These are phyloP conservation scores for Drosophila orena DNA, from an alignment of 1,140 invertebrate genomes.

Conservation along the genomic window DNA sequence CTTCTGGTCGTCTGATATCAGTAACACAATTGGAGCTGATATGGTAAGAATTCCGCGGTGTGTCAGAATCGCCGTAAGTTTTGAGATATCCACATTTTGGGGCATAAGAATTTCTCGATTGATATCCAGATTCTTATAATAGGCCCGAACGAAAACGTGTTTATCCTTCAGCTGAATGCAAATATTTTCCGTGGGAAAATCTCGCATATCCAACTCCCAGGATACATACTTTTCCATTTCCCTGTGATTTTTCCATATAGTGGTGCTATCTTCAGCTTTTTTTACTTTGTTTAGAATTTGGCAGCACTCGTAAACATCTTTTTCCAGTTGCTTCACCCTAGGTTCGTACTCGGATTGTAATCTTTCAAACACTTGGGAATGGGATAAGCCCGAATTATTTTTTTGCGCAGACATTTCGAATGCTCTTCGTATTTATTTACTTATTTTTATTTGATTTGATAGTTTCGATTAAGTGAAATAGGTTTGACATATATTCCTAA, in stretches of 20 bases:
- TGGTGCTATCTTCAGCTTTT: neutral
- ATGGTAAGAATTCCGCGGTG: conserved; percentile 23
- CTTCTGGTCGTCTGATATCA: neutral
- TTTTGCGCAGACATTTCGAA: neutral
- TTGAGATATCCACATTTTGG: conserved; percentile 13
- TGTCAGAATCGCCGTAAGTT: conserved; percentile 8
- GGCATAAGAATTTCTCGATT: conserved; percentile 27
- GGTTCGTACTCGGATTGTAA: conserved; percentile 11
- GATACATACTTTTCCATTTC: neutral
- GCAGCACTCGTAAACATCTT: conserved; percentile 16
- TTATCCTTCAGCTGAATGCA: conserved; percentile 3
- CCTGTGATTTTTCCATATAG: neutral
- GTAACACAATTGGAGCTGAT: neutral
- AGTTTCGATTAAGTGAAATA: neutral
- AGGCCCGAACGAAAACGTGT: conserved; percentile 11
- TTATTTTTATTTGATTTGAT: neutral
- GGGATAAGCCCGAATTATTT: neutral
- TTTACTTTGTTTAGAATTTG: neutral
- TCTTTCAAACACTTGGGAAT: conserved; percentile 3
- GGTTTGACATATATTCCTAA: neutral
- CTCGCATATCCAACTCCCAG: conserved; percentile 39
- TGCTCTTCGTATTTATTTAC: too few species aligned
- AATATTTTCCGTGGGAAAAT: conserved; percentile 30
- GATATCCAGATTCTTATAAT: conserved; percentile 2
- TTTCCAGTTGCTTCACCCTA: conserved; percentile 27